Evolutionary conservation across 37 sponge, comb jelly and placozoan genomes (phyloP), one percentile per base, ranked within the genome.

Genomic region (Agelas oroides): DNA sequence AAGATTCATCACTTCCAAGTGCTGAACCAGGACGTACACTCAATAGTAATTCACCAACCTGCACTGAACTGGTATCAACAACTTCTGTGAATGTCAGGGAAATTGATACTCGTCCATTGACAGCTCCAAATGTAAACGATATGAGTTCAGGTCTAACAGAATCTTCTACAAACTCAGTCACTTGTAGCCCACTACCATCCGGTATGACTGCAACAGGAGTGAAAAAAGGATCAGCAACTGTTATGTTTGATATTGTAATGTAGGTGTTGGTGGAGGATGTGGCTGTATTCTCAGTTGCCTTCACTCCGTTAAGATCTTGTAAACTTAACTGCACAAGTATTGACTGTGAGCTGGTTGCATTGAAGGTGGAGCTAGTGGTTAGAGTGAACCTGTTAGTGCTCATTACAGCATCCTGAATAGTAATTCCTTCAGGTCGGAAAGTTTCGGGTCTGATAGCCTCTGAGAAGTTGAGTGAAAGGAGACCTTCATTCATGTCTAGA

Each of bases 51-150:
- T 84, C 59, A 20, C 73, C 53, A 23, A 87, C 59, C 25, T 83
- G 68, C 19, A 97, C 77, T 59, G 93, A 88, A 0, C 79, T 27
- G 21, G 64, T 59, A 66, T 91, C 80, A 65, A 92, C 80, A n/a
- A 80, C 88, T 72, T 93, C 97, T 36, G 84, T 71, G 81, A 96
- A 91, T 36, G 83, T 86, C 55, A 92, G 82, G 6, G 91, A 87
- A 41, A 92, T 82, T 8, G 92, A 89, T 15, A 91, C 84, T 21
- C 84, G 84, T 18, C 95, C 92, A 41, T 95, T 53, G 0, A 88
- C 54, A 61, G 89, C 82, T 34, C 92, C 95, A 88, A 95, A 91
- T 8, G 75, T 64, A 56, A 95, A 91, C 17, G 83, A 88, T 15
- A 87, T 20, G 31, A 95, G 70, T 23, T 40, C 54, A 3, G 95